Evolutionary conservation across 2,113 vertebrate species (phyloP).

Genomic region (Coptodon rendalli): DNA sequence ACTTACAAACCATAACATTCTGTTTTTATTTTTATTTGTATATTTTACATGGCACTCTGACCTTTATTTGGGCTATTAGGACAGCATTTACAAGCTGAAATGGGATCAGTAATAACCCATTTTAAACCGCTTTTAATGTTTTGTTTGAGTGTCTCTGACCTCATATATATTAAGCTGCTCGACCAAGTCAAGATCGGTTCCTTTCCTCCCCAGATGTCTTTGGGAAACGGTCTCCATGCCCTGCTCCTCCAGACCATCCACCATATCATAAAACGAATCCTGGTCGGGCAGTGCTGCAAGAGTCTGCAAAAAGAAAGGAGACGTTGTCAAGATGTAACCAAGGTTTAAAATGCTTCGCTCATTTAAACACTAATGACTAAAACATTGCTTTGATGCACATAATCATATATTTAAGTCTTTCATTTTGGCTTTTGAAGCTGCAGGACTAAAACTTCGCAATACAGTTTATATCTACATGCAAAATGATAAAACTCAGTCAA

Average conservation of each 20-base stretch:
- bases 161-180: constrained; percentile 95
- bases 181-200: constrained; percentile 87
- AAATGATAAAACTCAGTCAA: background rate
- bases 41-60: background rate
- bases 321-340: background rate
- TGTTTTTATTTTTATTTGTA: background rate
- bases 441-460: background rate
- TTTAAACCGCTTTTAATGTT: background rate
- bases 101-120: background rate
- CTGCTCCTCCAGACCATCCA: constrained; percentile 91
- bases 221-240: constrained; percentile 84
- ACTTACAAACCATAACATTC: background rate
- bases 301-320: constrained; percentile 63
- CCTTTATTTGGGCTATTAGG: background rate
- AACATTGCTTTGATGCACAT: background rate
- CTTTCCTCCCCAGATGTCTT: constrained; percentile 84
- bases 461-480: background rate
- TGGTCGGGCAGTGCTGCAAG: constrained; percentile 87
- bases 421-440: background rate
- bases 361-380: background rate
- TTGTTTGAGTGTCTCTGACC: constrained; percentile 63
- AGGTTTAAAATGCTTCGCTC: background rate
- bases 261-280: constrained; percentile 91
- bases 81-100: background rate
- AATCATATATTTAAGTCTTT: background rate